A percentile compares a stretch with the other conserved stretches of the same genome.
Conservation (phyloP, 2,888 invertebrate species). For the Entomobrya proxima region DNA sequence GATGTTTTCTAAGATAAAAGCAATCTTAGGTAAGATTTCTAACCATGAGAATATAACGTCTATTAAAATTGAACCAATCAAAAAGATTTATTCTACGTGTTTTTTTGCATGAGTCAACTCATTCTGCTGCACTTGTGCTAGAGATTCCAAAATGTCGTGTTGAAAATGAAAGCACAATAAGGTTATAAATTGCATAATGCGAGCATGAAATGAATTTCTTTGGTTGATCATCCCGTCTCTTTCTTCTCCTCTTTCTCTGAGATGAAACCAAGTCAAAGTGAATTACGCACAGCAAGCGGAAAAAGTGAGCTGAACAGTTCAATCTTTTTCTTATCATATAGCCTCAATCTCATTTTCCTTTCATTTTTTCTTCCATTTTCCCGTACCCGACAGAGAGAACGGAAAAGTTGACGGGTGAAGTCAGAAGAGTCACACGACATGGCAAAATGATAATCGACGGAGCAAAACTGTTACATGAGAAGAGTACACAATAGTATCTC, state of each 20-base stretch:
- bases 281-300: neutral
- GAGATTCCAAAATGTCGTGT: too few species aligned
- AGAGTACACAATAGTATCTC: neutral
- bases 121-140: too few species aligned
- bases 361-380: neutral
- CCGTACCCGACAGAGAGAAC: neutral
- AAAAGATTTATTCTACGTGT: too few species aligned
- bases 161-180: neutral
- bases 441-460: conserved; percentile 35
- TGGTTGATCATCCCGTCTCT: neutral
- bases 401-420: neutral
- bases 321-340: neutral
- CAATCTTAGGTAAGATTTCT: too few species aligned
- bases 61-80: too few species aligned
- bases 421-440: neutral
- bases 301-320: neutral
- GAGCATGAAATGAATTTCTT: neutral
- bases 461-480: conserved; percentile 6
- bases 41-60: too few species aligned
- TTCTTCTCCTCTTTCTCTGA: too few species aligned
- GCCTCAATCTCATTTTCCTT: neutral
- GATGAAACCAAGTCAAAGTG: neutral
- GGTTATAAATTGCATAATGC: neutral
- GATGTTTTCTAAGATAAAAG: too few species aligned
- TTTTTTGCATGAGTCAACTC: too few species aligned